Evolutionary conservation across 1,140 invertebrate species (phyloP), one percentile per base, ranked within the genome.

Genomic region (Anoplolepis gracilipes): DNA sequence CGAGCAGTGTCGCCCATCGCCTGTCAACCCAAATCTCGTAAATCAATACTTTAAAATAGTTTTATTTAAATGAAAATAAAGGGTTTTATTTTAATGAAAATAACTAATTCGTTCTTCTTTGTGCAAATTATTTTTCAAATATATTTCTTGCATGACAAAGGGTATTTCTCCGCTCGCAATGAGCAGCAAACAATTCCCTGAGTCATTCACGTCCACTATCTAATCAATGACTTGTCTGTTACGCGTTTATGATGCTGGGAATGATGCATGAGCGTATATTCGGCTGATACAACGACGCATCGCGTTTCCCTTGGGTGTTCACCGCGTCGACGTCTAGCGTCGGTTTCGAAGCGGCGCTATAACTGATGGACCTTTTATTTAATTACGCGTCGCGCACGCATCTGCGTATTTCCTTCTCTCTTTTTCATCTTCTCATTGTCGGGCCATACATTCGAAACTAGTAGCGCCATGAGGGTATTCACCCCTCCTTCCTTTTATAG

Each of bases 361-460:
- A 90, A 90, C 88, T 85, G 88, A 91, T 91, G 87, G 87, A 88
- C 86, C 86, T 91, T 91, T 91, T 91, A 91, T 91, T 91, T 90
- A 91, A 91, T 91, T 91, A 91, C 67, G 77, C 46, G 42, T 22
- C 65, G 85, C 62, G 36, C 62, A 87, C 88, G 85, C 88, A 91
- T 91, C 86, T 88, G 90, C 82, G 86, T 86, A 85, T 76, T 46
- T 57, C 61, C 33, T 77, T 39, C 72, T 69, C 64, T 76, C 53
- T 19, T 36, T 33, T 33, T 30, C 22, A 5, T 64, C 55, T 87
- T 77, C 64, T 59, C 61, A n/a, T n/a, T n/a, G 46, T 62, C 57
- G 42, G 53, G 69, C 11, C 69, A 77, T 57, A 62, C 69, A 75
- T 61, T 57, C 73, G 42, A 84, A 90, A 86, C 46, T 85, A 84